Evolutionary conservation across 2,113 vertebrate genomes (phyloP).

Genomic region (Carassius auratus): DNA sequence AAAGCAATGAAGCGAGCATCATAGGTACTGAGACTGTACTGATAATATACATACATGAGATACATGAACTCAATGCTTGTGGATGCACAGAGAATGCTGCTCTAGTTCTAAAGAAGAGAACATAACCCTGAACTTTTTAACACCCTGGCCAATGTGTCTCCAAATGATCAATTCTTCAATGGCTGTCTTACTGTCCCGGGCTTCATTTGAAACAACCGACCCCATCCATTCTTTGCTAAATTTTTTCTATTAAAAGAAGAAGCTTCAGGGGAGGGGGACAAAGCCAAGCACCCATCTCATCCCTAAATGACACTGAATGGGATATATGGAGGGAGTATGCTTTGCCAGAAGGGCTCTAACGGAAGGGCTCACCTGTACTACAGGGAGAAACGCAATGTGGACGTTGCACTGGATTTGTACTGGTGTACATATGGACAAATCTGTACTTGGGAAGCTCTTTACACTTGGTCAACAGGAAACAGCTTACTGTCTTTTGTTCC

Average conservation of each 20-base stretch:
- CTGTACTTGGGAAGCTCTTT: slow-evolving; percentile 27
- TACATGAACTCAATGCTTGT: slow-evolving; percentile 45
- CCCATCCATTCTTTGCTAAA: slow-evolving; percentile 25
- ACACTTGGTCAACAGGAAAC: slow-evolving; percentile 7
- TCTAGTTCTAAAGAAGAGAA: background rate
- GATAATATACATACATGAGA: background rate
- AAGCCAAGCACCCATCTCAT: background rate
- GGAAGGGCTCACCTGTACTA: slow-evolving; percentile 14
- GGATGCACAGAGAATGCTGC: slow-evolving; percentile 44
- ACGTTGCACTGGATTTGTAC: slow-evolving; percentile 33
- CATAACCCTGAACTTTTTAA: slow-evolving; percentile 13
- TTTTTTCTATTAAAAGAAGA: slow-evolving; percentile 27
- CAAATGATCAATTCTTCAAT: slow-evolving; percentile 4
- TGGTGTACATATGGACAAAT: slow-evolving; percentile 31
- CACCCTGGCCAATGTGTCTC: slow-evolving; percentile 25
- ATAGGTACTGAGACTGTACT: slow-evolving; percentile 21
- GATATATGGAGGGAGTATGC: background rate
- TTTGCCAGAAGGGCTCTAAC: background rate
- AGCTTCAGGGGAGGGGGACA: slow-evolving; percentile 17
- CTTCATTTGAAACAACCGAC: background rate
- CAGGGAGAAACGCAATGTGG: background rate
- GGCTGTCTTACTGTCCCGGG: slow-evolving; percentile 20
- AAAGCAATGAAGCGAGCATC: slow-evolving; percentile 1
- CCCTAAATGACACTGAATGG: slow-evolving; percentile 23
- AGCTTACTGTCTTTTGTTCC: background rate